These are phyloP conservation scores for Urocynchramus pylzowi DNA, from an alignment of 2,113 vertebrate species.

Conservation along the genomic window DNA sequence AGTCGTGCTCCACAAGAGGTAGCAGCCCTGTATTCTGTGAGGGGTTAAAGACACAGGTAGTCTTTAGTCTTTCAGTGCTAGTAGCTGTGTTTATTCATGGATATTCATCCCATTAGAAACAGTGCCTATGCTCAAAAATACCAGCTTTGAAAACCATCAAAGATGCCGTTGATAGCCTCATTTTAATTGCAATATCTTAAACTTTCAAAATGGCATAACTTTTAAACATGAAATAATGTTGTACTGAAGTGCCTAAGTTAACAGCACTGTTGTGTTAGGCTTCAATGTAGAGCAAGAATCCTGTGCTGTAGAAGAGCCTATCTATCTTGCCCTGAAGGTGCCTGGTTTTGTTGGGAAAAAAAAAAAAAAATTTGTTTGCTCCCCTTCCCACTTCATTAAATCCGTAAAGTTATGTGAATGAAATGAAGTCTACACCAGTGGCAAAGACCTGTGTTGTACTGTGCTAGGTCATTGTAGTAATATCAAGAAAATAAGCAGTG, in stretches of 20 bases:
- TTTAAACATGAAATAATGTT: background rate
- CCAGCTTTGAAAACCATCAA: background rate
- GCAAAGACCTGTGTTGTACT: background rate
- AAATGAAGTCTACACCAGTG: background rate
- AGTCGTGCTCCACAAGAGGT: accelerated
- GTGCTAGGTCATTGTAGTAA: background rate
- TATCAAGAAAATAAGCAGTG: background rate
- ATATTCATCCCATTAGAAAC: background rate
- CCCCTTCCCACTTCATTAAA: background rate
- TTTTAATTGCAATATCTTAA: background rate
- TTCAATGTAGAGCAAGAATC: background rate
- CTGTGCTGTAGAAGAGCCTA: background rate
- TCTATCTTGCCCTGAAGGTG: background rate
- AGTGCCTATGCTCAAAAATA: background rate
- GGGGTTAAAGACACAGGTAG: background rate
- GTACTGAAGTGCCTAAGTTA: background rate
- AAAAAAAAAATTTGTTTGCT: background rate
- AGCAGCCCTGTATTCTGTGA: background rate
- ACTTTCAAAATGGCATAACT: background rate
- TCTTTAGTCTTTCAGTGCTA: background rate
- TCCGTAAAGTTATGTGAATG: accelerated
- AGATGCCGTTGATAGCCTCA: background rate
- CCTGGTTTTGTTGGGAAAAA: background rate
- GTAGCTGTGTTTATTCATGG: background rate
- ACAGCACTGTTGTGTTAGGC: background rate